Percentiles rank a stretch among this genome's conserved stretches.
Evolutionary conservation across 2,888 invertebrate genomes (phyloP).

Genomic region (Notocelia uddmanniana): DNA sequence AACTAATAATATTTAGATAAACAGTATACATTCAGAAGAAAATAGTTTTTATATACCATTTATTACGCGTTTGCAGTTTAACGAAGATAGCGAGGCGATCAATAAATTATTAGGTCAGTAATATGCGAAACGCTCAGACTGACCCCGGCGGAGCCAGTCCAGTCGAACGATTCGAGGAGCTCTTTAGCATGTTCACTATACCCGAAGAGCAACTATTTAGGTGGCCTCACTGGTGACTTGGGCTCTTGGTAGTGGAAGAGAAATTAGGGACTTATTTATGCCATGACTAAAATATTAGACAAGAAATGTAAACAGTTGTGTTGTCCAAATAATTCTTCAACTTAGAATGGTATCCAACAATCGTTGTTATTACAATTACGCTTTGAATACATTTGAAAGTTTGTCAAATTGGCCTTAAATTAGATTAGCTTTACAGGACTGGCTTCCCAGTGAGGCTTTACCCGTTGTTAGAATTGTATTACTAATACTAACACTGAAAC

Average conservation of each 20-base stretch:
- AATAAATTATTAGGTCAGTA: conserved; percentile 30
- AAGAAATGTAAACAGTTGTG: not conserved
- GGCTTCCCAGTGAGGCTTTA: too few relatives aligned
- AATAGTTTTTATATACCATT: not conserved
- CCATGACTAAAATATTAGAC: too few relatives aligned
- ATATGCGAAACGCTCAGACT: conserved; percentile 12
- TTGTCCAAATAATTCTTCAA: not conserved
- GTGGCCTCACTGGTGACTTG: not conserved
- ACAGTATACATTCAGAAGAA: not conserved
- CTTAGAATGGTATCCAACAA: not conserved
- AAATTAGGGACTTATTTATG: not conserved
- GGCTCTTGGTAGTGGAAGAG: not conserved
- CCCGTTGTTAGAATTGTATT: too few relatives aligned
- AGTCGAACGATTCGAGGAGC: not conserved
- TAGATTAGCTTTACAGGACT: too few relatives aligned
- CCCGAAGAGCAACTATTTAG: not conserved
- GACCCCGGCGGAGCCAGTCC: conserved; percentile 8
- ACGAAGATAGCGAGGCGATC: conserved; percentile 20
- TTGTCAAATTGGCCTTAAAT: too few relatives aligned
- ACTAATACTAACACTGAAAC: too few relatives aligned
- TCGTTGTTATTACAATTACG: too few relatives aligned
- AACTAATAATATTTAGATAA: conserved; percentile 1
- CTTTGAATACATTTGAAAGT: too few relatives aligned
- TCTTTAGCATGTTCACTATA: not conserved
- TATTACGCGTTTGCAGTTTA: conserved; percentile 1